Conservation (phyloP, 1,140 invertebrate genomes). For the Macrosteles quadrilineatus region DNA sequence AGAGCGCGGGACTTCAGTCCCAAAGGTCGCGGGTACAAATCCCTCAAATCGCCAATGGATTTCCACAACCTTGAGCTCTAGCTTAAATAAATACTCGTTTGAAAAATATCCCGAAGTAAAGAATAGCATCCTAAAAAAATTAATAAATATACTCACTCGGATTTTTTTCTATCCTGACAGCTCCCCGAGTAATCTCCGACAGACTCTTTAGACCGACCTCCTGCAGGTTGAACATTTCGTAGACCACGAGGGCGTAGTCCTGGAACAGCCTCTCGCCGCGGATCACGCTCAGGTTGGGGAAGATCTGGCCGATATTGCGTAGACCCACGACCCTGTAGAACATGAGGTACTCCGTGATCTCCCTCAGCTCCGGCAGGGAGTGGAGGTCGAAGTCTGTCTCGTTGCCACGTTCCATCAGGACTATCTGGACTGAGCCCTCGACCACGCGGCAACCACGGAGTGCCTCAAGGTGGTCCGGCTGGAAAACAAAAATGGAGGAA, state of each 20-base stretch:
- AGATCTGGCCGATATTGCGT: constrained; percentile 75
- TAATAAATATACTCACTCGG: constrained; percentile 15
- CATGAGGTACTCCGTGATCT: constrained; percentile 68
- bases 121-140: too few relatives aligned
- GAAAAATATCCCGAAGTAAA: too few relatives aligned
- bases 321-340: constrained; percentile 76
- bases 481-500: too few relatives aligned
- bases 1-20: too few relatives aligned
- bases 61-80: too few relatives aligned
- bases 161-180: constrained; percentile 4
- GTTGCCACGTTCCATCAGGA: constrained; percentile 63
- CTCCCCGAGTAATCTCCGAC: neutral
- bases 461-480: too few relatives aligned
- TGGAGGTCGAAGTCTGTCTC: constrained; percentile 55
- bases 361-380: constrained; percentile 64
- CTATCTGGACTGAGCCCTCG: constrained; percentile 80
- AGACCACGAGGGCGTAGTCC: constrained; percentile 87
- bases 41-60: too few relatives aligned
- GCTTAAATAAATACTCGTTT: too few relatives aligned
- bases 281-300: constrained; percentile 94
- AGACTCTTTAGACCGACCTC: constrained; percentile 26
- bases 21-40: too few relatives aligned
- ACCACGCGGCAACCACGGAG: constrained; percentile 83
- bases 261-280: constrained; percentile 80
- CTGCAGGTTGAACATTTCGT: constrained; percentile 68